phyloP scores from a whole-genome alignment of 2,113 vertebrate genomes.

The Gopherus flavomarginatus region DNA sequence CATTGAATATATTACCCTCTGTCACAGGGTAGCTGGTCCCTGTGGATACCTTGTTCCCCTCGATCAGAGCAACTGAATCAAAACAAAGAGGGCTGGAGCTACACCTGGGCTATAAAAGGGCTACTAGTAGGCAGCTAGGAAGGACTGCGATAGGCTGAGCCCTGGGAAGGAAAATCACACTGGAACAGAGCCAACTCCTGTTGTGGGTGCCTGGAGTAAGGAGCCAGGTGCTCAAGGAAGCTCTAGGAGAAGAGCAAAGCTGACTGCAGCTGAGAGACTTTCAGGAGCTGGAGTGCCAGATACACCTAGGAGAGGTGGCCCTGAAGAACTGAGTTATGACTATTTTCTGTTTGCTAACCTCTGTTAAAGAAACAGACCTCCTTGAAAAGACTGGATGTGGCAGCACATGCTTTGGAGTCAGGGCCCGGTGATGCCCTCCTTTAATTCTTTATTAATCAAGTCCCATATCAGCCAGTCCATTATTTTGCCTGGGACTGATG shows the following conservation, averaged over 20 bases:
- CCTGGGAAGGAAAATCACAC: neutral
- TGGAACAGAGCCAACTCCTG: neutral
- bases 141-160: neutral
- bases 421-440: neutral
- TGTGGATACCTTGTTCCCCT: neutral
- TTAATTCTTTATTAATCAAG: neutral
- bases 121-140: neutral
- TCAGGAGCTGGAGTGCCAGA: neutral
- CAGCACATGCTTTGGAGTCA: neutral
- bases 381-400: neutral
- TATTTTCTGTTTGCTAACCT: neutral
- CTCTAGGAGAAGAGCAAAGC: neutral
- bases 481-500: neutral
- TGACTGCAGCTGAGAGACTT: neutral
- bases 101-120: neutral
- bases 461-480: neutral
- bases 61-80: neutral
- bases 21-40: neutral
- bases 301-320: neutral
- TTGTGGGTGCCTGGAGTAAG: neutral
- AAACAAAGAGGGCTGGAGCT: neutral
- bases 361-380: neutral
- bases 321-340: neutral
- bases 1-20: neutral
- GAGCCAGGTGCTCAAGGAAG: neutral